Conservation (phyloP, 2,888 invertebrate genomes). For the Drosophila mayaguana region DNA sequence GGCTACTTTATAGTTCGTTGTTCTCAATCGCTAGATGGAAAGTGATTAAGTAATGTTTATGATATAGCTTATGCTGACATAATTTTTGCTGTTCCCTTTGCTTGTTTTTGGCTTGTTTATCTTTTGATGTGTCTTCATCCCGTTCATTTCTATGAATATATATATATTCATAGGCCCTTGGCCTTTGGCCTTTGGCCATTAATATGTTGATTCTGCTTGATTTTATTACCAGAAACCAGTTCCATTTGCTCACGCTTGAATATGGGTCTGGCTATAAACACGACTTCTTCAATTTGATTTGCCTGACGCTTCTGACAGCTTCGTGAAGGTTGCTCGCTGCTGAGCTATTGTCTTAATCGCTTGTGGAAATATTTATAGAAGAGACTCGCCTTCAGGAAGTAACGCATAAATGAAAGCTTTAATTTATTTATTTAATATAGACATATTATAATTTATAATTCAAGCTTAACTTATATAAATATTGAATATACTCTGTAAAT, state of each 20-base stretch:
- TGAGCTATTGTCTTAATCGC: slow-evolving; percentile 25
- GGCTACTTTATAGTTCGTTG: slow-evolving; percentile 34
- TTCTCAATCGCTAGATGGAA: slow-evolving; percentile 20
- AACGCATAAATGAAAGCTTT: not conserved
- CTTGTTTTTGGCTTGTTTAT: not conserved
- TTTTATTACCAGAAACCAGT: slow-evolving; percentile 45
- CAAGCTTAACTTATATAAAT: not conserved
- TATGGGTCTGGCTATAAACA: slow-evolving; percentile 41
- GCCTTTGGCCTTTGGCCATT: slow-evolving; percentile 25
- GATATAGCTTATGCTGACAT: slow-evolving; percentile 6
- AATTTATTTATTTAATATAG: not conserved
- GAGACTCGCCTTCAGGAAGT: slow-evolving; percentile 36
- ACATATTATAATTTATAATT: not conserved
- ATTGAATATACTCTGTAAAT: slow-evolving; percentile 3
- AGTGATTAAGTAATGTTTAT: slow-evolving; percentile 18
- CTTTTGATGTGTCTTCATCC: not conserved
- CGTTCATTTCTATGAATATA: not conserved
- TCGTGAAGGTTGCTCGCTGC: slow-evolving; percentile 36
- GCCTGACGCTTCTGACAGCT: slow-evolving; percentile 35
- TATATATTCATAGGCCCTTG: not conserved
- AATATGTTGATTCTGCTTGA: slow-evolving; percentile 14
- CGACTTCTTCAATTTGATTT: slow-evolving; percentile 35
- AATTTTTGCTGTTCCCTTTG: slow-evolving; percentile 5
- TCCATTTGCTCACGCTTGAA: slow-evolving; percentile 22
- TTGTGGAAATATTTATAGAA: slow-evolving; percentile 3